Evolutionary conservation across 2,113 vertebrate genomes (phyloP).

Genomic region (Python bivittatus): DNA sequence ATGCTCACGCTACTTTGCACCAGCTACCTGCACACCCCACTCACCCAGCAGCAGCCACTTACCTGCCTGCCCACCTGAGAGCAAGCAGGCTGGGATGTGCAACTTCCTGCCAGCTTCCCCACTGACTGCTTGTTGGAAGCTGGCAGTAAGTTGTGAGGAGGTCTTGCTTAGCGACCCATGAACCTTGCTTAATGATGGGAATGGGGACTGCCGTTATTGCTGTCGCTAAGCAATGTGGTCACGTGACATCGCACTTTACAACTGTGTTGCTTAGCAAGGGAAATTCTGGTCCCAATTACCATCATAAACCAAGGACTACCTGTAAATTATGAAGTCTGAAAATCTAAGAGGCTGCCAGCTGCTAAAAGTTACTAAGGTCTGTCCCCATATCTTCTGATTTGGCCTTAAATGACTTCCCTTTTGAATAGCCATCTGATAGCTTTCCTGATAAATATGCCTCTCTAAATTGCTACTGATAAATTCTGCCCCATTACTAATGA

Average conservation of each 20-base stretch:
- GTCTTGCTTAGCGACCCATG: no score
- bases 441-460: background rate
- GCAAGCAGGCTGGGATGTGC: background rate
- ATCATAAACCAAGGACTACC: background rate
- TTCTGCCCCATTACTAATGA: background rate
- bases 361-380: background rate
- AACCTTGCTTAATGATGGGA: background rate
- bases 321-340: background rate
- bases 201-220: background rate
- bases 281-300: background rate
- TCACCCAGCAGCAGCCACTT: background rate
- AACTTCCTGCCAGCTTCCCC: background rate
- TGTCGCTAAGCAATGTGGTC: background rate
- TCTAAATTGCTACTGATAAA: background rate
- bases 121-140: background rate
- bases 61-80: no score
- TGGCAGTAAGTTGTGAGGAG: background rate
- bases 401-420: background rate
- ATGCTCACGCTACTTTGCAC: background rate
- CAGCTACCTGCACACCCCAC: background rate
- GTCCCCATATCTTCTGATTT: background rate
- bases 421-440: background rate
- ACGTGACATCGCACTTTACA: background rate
- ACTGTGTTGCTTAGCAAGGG: background rate
- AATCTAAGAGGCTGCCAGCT: background rate